Evolutionary conservation across 2,797 vertebrate species (phyloP).

Genomic region (Pygocentrus nattereri): DNA sequence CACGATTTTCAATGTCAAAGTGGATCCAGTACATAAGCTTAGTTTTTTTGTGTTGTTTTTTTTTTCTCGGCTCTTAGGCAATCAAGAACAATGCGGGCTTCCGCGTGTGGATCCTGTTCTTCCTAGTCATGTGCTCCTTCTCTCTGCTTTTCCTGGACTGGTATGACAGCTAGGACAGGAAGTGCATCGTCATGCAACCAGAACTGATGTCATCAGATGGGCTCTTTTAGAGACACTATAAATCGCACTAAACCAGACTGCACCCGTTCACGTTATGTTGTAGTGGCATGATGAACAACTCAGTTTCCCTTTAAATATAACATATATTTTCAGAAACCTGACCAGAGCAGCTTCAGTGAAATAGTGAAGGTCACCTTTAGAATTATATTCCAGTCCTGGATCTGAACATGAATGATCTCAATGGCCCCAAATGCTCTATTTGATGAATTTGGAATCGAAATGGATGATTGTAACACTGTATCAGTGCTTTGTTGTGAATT

Average conservation of each 20-base stretch:
- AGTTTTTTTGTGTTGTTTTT: neutral
- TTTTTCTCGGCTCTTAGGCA: constrained; percentile 77
- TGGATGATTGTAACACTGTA: no score
- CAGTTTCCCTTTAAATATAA: neutral
- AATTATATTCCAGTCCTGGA: no score
- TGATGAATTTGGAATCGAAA: no score
- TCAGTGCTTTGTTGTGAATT: no score
- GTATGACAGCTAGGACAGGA: constrained; percentile 90
- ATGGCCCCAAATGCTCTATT: no score
- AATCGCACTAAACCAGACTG: neutral
- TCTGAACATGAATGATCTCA: no score
- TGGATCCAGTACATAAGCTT: neutral
- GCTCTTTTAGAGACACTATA: neutral
- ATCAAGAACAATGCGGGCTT: constrained; percentile 99
- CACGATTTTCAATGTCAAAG: no score
- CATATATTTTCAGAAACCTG: neutral
- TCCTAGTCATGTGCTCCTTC: constrained; percentile 99
- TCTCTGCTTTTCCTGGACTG: constrained; percentile 98
- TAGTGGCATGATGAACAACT: neutral
- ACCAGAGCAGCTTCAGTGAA: no score
- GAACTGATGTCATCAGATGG: neutral
- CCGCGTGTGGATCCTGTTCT: constrained; percentile 98
- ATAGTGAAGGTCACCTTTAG: no score
- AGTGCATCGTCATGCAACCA: neutral
- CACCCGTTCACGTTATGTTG: neutral